Evolutionary conservation across 2,888 invertebrate species (phyloP), one percentile per base, ranked within the genome.

Genomic region (Cacoxenus indagator): DNA sequence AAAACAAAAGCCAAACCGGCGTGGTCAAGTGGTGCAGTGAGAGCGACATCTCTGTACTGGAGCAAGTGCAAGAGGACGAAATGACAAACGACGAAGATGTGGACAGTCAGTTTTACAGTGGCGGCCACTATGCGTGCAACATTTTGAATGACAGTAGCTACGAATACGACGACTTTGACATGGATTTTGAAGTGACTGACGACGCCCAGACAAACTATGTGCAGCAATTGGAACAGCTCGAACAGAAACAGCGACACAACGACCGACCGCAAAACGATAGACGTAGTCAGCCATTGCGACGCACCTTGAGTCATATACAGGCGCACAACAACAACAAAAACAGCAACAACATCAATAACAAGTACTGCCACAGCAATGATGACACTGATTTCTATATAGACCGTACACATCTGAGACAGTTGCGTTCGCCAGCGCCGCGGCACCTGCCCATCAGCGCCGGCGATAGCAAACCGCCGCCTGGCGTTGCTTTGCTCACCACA

Each of bases 11-110:
- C 69, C 75, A 75, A 0, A 67, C 73, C 14, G 78, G 78, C 64
- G 76, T 85, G 73, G 76, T 82, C 70, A 87, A 87, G 73, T 88
- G 87, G 86, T 86, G 85, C 69, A 88, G 88, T 75, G 88, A 88
- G 78, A 88, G 86, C 75, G 88, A 88, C 71, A 78, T 88, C 19
- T 81, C 80, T 46, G 80, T 81, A 78, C 83, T 81, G 70, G 80
- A 80, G 59, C 79, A 75, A 71, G 81, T 75, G 72, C 76, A 73
- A 51, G 75, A 76, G 67, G 75, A 77, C 46, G 76, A 70, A 8
- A 54, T 69, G 9, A 57, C n/a, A 11, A 22, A 48, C 17, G 54
- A 64, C 48, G 70, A 73, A 5, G 71, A 72, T 0, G 29, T 9
- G 5, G 45, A 64, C 64, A 54, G 54, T 29, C 54, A 68, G 22